Conservation (phyloP, 1,140 invertebrate genomes). For the Ganaspis sp. region DNA sequence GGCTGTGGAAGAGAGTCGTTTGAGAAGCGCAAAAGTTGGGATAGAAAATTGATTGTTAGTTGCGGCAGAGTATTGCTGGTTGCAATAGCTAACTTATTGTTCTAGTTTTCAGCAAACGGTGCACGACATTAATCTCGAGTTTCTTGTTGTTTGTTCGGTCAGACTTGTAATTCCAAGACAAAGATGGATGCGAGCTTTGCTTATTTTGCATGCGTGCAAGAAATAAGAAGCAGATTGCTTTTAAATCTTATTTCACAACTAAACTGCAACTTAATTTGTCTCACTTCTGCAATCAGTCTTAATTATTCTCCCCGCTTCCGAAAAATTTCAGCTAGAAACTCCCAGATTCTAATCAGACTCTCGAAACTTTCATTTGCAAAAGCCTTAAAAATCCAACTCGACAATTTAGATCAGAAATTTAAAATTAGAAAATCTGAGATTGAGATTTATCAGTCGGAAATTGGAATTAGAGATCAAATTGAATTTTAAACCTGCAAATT, state of each 20-base stretch:
- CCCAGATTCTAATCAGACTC: no score
- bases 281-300: neutral
- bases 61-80: neutral
- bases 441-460: no score
- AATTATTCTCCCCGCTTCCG: no score
- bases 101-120: constrained; percentile 23
- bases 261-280: neutral
- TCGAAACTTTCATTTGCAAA: no score
- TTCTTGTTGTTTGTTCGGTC: constrained; percentile 27
- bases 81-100: constrained; percentile 17
- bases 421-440: no score
- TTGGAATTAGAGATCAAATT: no score
- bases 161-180: neutral
- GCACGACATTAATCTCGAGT: constrained; percentile 24
- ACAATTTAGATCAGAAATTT: no score
- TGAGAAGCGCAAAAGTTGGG: neutral
- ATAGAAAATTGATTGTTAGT: constrained; percentile 27
- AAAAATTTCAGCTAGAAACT: neutral
- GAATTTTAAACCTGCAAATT: no score
- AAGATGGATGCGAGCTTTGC: constrained; percentile 11
- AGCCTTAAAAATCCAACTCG: no score
- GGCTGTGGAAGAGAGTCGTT: neutral
- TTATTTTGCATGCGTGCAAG: constrained; percentile 21
- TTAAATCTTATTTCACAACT: neutral
- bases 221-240: constrained; percentile 10